phyloP scores from a whole-genome alignment of 2,888 invertebrate species.

The Dicroscelio sp. region DNA sequence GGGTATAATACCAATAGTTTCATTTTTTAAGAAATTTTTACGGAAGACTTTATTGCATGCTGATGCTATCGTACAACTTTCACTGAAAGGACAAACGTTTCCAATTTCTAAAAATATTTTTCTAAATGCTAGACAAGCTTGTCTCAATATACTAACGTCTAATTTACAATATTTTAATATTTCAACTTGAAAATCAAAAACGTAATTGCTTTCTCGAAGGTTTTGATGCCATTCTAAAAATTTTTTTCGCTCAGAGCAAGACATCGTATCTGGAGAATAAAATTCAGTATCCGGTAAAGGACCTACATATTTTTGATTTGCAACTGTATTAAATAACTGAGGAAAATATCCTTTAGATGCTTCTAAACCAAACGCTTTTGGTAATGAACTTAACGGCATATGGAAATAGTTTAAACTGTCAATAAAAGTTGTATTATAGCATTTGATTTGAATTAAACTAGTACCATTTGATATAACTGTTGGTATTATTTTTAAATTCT shows the following conservation, averaged over 20 bases:
- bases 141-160: slow-evolving; percentile 69
- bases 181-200: background rate
- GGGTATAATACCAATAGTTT: slow-evolving; percentile 87
- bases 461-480: slow-evolving; percentile 79
- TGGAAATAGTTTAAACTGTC: slow-evolving; percentile 82
- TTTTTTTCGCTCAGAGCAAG: background rate
- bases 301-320: slow-evolving; percentile 77
- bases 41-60: slow-evolving; percentile 82
- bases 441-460: slow-evolving; percentile 73
- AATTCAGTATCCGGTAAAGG: background rate
- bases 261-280: slow-evolving; percentile 56
- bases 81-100: slow-evolving; percentile 78
- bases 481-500: slow-evolving; percentile 30
- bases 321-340: slow-evolving; percentile 80
- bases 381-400: slow-evolving; percentile 83
- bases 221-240: background rate
- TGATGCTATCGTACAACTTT: slow-evolving; percentile 77
- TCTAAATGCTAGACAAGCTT: slow-evolving; percentile 78
- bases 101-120: slow-evolving; percentile 74
- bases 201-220: background rate
- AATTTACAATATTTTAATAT: background rate
- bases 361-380: slow-evolving; percentile 85
- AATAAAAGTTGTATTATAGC: slow-evolving; percentile 72
- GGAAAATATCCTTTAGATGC: slow-evolving; percentile 80
- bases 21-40: slow-evolving; percentile 84